Conservation (phyloP, 2,888 invertebrate genomes). For the Piscicola geometra region DNA sequence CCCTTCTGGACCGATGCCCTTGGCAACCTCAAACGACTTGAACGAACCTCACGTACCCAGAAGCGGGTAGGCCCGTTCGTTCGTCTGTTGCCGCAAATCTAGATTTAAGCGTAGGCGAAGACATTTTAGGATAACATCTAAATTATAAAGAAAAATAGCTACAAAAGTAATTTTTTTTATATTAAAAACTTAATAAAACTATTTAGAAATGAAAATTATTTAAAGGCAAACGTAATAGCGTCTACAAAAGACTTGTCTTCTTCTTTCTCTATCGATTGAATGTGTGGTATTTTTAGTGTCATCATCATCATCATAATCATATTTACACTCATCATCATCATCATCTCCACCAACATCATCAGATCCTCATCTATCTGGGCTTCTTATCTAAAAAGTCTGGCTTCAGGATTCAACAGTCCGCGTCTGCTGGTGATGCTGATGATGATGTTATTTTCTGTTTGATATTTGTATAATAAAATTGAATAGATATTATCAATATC, state of each 20-base stretch:
- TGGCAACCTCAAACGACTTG: constrained; percentile 35
- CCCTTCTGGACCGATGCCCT: constrained; percentile 50
- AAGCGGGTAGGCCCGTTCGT: constrained; percentile 6
- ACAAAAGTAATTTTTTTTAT: too few species aligned
- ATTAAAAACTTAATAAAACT: too few species aligned
- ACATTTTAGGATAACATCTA: too few species aligned
- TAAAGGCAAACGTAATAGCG: too few species aligned
- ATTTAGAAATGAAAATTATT: too few species aligned
- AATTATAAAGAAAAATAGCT: too few species aligned
- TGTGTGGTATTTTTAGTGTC: background rate
- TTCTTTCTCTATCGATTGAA: background rate
- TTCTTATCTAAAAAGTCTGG: constrained; percentile 55
- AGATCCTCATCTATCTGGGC: constrained; percentile 57
- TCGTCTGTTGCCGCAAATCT: too few species aligned
- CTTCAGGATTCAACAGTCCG: constrained; percentile 52
- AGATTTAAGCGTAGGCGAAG: too few species aligned
- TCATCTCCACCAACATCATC: constrained; percentile 19
- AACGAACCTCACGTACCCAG: constrained; percentile 21
- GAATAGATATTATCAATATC: background rate
- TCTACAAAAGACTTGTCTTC: too few species aligned
- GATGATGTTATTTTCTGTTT: background rate
- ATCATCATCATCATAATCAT: background rate
- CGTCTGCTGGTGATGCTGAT: constrained; percentile 49
- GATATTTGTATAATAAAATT: background rate
- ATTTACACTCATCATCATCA: background rate